Evolutionary conservation across 2,888 invertebrate species (phyloP).

Genomic region (Dusona sp.): DNA sequence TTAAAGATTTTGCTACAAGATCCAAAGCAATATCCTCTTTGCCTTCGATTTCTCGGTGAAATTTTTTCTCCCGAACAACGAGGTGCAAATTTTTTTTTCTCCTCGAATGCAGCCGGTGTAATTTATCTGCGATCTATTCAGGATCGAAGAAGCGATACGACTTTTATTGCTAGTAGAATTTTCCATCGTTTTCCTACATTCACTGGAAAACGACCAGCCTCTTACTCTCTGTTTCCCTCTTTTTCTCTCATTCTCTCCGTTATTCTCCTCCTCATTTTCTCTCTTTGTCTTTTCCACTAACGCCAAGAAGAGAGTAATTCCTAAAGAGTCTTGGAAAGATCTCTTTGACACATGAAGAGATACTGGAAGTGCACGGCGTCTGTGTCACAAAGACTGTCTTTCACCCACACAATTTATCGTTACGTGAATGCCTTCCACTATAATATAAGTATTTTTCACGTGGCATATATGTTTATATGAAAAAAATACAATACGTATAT

Average conservation of each 20-base stretch:
- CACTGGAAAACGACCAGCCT: conserved; percentile 27
- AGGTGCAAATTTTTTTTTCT: conserved; percentile 11
- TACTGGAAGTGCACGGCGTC: conserved; percentile 39
- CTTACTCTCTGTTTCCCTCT: conserved; percentile 12
- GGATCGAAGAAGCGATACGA: neutral
- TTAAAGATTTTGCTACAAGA: neutral
- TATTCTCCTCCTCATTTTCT: conserved; percentile 8
- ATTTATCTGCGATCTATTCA: conserved; percentile 36
- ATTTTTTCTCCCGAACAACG: neutral
- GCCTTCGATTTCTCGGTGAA: neutral
- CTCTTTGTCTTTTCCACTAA: conserved; percentile 28
- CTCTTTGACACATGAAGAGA: conserved; percentile 29
- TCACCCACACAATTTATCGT: conserved; percentile 74
- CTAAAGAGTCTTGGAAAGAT: neutral
- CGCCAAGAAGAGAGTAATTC: conserved; percentile 24
- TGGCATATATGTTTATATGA: neutral
- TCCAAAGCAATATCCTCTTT: neutral
- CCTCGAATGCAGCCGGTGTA: neutral
- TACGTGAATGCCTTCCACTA: conserved; percentile 62
- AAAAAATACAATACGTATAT: neutral
- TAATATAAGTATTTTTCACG: conserved; percentile 4
- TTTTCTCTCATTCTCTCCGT: conserved; percentile 17
- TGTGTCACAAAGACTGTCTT: conserved; percentile 73
- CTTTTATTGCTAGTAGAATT: conserved; percentile 18
- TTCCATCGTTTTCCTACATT: conserved; percentile 33